Conservation (phyloP, 2,888 invertebrate genomes). For the Apamea crenata region DNA sequence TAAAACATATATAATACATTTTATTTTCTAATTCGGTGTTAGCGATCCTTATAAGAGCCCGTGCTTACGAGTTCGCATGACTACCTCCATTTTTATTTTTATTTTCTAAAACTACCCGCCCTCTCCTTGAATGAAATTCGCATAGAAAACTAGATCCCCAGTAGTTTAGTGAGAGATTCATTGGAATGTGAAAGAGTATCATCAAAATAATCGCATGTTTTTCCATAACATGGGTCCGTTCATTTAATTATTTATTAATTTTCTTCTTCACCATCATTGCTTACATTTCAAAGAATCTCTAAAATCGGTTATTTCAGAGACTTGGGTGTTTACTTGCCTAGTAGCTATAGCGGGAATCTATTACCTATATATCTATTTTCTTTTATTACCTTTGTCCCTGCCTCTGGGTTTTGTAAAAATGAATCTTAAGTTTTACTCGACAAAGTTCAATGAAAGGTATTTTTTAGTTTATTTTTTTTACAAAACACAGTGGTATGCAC, state of each 20-base stretch:
- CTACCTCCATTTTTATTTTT: constrained; percentile 68
- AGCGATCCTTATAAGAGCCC: constrained; percentile 76
- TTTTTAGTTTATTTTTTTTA: constrained; percentile 66
- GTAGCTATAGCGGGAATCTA: constrained; percentile 89
- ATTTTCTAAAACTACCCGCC: constrained; percentile 67
- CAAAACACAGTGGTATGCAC: constrained; percentile 86
- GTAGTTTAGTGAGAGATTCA: constrained; percentile 88
- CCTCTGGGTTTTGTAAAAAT: constrained; percentile 84
- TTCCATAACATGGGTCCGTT: constrained; percentile 39
- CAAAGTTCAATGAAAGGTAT: constrained; percentile 7
- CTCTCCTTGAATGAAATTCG: constrained; percentile 84
- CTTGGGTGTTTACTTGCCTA: constrained; percentile 88
- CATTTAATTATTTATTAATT: constrained; percentile 56
- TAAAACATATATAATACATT: constrained; percentile 52
- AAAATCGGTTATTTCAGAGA: constrained; percentile 71
- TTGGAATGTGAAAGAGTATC: constrained; percentile 79
- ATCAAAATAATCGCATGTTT: constrained; percentile 53
- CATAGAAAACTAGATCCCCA: constrained; percentile 83
- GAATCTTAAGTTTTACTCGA: constrained; percentile 3
- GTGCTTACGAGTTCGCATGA: constrained; percentile 86
- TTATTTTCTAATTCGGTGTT: constrained; percentile 80
- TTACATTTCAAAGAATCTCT: constrained; percentile 87
- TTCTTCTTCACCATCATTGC: constrained; percentile 49
- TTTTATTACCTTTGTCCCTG: constrained; percentile 83
- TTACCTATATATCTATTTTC: constrained; percentile 80